Evolutionary conservation across 2,888 invertebrate genomes (phyloP).

Genomic region (Drosophila bunnanda): DNA sequence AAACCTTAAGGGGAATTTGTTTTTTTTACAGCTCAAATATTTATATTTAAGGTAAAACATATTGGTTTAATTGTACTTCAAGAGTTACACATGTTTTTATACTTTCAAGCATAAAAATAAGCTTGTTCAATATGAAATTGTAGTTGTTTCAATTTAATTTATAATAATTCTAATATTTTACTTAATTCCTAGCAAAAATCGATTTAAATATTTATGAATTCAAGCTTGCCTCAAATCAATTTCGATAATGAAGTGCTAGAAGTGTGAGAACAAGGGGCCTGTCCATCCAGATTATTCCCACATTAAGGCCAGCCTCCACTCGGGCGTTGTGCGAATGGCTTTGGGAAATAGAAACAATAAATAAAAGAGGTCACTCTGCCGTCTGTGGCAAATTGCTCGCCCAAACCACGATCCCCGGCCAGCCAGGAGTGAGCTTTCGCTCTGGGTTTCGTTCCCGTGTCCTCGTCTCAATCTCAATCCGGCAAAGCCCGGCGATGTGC

Average conservation of each 20-base stretch:
- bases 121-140: too few species aligned
- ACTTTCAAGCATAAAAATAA: not conserved
- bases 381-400: conserved; percentile 62
- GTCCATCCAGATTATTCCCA: conserved; percentile 25
- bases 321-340: conserved; percentile 3
- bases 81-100: not conserved
- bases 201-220: not conserved
- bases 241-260: conserved; percentile 5
- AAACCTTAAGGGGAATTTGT: not conserved
- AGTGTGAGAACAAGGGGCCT: conserved; percentile 3
- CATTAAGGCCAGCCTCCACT: conserved; percentile 22
- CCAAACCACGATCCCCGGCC: conserved; percentile 55
- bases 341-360: conserved; percentile 54
- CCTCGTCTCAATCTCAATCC: conserved; percentile 11
- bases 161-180: not conserved
- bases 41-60: not conserved
- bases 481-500: conserved; percentile 39
- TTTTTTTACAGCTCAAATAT: not conserved
- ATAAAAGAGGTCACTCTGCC: conserved; percentile 69
- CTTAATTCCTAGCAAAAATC: not conserved
- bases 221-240: conserved; percentile 3
- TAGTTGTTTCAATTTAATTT: too few species aligned
- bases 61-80: not conserved
- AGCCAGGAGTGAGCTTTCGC: conserved; percentile 22
- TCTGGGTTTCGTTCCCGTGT: not conserved